Evolutionary conservation across 1,140 invertebrate species (phyloP).

Genomic region (Chironomus tepperi): DNA sequence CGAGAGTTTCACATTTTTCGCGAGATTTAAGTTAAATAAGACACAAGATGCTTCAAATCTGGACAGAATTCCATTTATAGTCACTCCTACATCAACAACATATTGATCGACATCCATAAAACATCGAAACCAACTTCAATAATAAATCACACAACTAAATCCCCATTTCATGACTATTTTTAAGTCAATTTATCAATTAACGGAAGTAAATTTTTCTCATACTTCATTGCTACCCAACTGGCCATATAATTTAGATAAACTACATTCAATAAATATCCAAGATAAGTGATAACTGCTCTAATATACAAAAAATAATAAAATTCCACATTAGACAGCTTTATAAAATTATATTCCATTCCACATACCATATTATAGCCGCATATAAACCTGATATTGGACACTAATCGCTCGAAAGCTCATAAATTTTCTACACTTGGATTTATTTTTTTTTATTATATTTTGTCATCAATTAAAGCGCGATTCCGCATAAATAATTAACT

Average conservation of each 20-base stretch:
- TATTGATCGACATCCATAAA: too few species aligned
- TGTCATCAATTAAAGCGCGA: slow-evolving; percentile 12
- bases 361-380: neutral
- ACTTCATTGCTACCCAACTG: neutral
- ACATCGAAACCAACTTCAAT: too few species aligned
- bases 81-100: too few species aligned
- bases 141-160: too few species aligned
- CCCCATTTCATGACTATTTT: too few species aligned
- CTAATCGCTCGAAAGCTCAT: slow-evolving; percentile 4
- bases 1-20: too few species aligned
- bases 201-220: neutral
- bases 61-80: too few species aligned
- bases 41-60: too few species aligned
- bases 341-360: neutral
- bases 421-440: slow-evolving; percentile 5
- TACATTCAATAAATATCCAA: neutral
- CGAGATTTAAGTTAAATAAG: too few species aligned
- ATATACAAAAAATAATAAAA: neutral
- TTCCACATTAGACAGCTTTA: neutral
- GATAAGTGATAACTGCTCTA: neutral
- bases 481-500: neutral
- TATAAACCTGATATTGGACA: slow-evolving; percentile 13
- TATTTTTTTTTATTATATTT: slow-evolving; percentile 2
- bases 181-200: neutral
- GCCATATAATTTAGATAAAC: neutral